A percentile compares a stretch with the other conserved stretches of the same genome.
These are phyloP conservation scores for Adelognathus sp. DNA, from an alignment of 2,888 invertebrate species.

Conservation along the genomic window DNA sequence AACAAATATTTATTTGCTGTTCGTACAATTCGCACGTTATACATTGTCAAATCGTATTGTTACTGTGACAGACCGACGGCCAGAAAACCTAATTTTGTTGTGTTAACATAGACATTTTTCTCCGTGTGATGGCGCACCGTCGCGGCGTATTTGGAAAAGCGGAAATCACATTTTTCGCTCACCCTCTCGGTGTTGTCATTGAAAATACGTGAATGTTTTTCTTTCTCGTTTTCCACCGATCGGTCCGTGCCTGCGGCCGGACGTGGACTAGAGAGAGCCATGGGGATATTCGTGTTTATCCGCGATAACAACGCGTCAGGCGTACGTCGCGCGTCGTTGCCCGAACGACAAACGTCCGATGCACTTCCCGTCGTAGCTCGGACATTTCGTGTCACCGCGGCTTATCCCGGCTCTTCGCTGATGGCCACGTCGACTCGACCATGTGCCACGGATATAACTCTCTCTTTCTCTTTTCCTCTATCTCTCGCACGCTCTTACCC, in stretches of 20 bases:
- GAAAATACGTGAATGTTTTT: conserved; percentile 36
- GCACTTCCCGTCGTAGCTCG: conserved; percentile 51
- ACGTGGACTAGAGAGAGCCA: not conserved
- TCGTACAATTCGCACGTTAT: too few species aligned
- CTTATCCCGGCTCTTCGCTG: conserved; percentile 44
- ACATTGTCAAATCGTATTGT: too few species aligned
- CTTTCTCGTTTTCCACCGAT: conserved; percentile 8
- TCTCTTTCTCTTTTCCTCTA: not conserved
- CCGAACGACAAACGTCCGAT: conserved; percentile 36
- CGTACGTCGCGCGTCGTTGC: conserved; percentile 3
- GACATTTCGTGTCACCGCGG: conserved; percentile 53
- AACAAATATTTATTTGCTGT: too few species aligned
- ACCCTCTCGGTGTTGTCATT: not conserved
- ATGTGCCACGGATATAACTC: conserved; percentile 28
- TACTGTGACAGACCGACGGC: too few species aligned
- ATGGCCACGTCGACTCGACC: conserved; percentile 42
- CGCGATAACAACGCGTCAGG: conserved; percentile 37
- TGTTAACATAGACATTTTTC: too few species aligned
- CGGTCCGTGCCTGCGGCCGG: not conserved
- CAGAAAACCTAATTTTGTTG: too few species aligned
- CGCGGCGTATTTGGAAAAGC: conserved; percentile 16
- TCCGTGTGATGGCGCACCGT: too few species aligned
- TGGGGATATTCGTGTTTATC: conserved; percentile 23
- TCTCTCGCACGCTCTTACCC: too few species aligned
- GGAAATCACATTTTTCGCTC: conserved; percentile 39